Conservation (phyloP, 2,797 vertebrate species). For the Cyprinella venusta region DNA sequence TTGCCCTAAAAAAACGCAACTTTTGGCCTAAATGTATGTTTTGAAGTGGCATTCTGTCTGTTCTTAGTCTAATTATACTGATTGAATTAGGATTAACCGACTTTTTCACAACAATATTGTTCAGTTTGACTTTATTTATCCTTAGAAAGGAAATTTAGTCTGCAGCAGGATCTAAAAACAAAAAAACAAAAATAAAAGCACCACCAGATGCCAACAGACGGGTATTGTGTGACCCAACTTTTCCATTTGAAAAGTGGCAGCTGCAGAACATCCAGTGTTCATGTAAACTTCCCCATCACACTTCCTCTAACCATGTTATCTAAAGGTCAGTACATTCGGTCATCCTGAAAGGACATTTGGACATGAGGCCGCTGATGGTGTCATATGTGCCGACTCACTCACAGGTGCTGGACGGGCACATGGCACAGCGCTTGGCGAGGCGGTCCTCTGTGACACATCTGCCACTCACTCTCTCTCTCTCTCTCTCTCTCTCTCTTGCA, state of each 20-base stretch:
- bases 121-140: too few species aligned
- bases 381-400: conserved; percentile 1
- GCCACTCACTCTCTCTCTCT: background rate
- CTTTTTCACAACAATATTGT: background rate
- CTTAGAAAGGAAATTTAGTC: too few species aligned
- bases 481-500: background rate
- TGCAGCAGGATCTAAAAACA: too few species aligned
- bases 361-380: conserved; percentile 19
- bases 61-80: background rate
- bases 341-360: conserved; percentile 20
- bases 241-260: conserved; percentile 6
- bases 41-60: background rate
- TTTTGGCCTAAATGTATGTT: background rate
- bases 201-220: too few species aligned
- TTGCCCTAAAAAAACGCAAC: too few species aligned
- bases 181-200: too few species aligned
- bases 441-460: conserved; percentile 10
- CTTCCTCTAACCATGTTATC: conserved; percentile 28
- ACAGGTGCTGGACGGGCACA: conserved; percentile 65
- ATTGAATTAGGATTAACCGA: background rate
- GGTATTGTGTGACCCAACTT: background rate
- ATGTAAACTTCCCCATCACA: conserved; percentile 16
- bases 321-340: conserved; percentile 44
- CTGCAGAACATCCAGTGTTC: conserved; percentile 11
- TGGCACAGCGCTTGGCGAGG: conserved; percentile 59